phyloP scores from a whole-genome alignment of 2,113 vertebrate species.

The Chaetodon trifascialis region DNA sequence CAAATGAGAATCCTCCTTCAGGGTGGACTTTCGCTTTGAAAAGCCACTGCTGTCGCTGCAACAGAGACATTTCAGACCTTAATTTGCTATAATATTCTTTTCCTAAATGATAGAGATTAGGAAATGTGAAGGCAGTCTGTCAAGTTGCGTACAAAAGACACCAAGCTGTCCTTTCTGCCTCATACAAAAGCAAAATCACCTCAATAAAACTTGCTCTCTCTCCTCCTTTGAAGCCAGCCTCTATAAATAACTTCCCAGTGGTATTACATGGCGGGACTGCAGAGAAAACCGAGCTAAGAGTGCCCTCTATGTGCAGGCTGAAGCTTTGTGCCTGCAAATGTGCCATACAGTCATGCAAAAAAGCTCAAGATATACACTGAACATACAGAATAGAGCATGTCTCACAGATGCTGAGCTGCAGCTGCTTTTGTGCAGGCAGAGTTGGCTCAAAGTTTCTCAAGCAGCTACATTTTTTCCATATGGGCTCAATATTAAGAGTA shows the following conservation, averaged over 20 bases:
- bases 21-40: conserved; percentile 1
- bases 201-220: conserved; percentile 53
- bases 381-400: neutral
- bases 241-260: conserved; percentile 71
- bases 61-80: conserved; percentile 19
- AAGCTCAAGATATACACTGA: neutral
- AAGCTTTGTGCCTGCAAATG: conserved; percentile 25
- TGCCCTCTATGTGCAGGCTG: conserved; percentile 77
- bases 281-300: conserved; percentile 69
- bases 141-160: conserved; percentile 46
- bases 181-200: conserved; percentile 62
- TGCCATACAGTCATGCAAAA: conserved; percentile 21
- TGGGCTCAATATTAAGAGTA: conserved; percentile 21
- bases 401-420: conserved; percentile 1
- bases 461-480: neutral
- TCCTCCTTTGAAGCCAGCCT: conserved; percentile 62
- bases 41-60: neutral
- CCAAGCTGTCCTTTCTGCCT: conserved; percentile 33
- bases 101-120: conserved; percentile 30
- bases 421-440: neutral
- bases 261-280: conserved; percentile 39
- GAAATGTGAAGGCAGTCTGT: neutral
- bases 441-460: conserved; percentile 18
- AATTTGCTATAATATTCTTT: conserved; percentile 5
- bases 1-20: conserved; percentile 2